These are phyloP conservation scores for Fulica atra DNA, from an alignment of 2,113 vertebrate species.

Conservation along the genomic window DNA sequence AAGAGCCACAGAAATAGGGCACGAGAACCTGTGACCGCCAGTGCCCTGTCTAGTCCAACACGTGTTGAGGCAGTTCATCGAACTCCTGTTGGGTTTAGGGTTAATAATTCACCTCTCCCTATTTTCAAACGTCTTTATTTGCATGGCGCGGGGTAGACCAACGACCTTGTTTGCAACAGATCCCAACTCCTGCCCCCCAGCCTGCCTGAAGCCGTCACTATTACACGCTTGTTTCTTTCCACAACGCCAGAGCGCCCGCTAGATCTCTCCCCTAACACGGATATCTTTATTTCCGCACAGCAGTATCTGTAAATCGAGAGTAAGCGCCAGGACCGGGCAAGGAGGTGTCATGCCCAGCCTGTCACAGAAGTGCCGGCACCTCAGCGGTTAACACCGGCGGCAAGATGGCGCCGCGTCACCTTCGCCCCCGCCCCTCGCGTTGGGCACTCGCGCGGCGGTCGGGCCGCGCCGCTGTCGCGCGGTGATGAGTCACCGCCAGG, in stretches of 20 bases:
- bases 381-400: neutral
- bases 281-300: fast-evolving
- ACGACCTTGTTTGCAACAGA: neutral
- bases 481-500: slow-evolving; percentile 25
- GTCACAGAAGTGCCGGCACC: fast-evolving
- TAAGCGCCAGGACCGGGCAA: fast-evolving
- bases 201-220: fast-evolving
- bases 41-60: fast-evolving
- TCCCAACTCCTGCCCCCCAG: neutral
- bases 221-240: fast-evolving
- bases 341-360: no score
- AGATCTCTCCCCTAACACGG: fast-evolving
- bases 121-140: neutral
- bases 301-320: fast-evolving
- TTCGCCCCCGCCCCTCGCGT: neutral
- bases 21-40: fast-evolving
- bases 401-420: slow-evolving; percentile 13
- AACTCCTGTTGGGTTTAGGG: neutral
- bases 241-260: fast-evolving
- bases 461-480: neutral
- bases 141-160: neutral
- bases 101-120: slow-evolving; percentile 21
- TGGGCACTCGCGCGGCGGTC: neutral
- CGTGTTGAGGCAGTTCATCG: fast-evolving
- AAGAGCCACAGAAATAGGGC: fast-evolving